These are phyloP conservation scores for Chrysaora quinquecirrha DNA, from an alignment of 30 jellyfish, hydroid and myxozoan species.

Conservation along the genomic window DNA sequence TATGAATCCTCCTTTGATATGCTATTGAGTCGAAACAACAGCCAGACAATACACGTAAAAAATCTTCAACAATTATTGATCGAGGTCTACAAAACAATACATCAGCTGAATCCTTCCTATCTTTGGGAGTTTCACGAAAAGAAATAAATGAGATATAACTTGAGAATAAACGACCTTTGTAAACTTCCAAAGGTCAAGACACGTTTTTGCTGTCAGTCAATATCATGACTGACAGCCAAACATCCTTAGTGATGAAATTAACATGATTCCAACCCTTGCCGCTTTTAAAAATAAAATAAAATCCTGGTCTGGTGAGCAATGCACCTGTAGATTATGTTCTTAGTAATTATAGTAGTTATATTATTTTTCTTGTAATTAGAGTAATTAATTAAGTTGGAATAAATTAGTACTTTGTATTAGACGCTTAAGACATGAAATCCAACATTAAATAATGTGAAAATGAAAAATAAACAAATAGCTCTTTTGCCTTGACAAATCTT, in stretches of 20 bases:
- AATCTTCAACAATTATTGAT: slow-evolving; percentile 38
- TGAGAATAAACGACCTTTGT: slow-evolving; percentile 20
- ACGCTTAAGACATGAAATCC: neutral
- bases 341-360: neutral
- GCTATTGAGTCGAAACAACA: slow-evolving; percentile 28
- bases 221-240: slow-evolving; percentile 18
- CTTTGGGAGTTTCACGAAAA: slow-evolving; percentile 51
- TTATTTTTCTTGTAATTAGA: neutral
- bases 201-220: slow-evolving; percentile 18
- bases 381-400: slow-evolving; percentile 1
- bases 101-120: slow-evolving; percentile 32
- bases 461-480: neutral
- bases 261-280: slow-evolving; percentile 26
- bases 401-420: slow-evolving; percentile 7
- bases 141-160: slow-evolving; percentile 22
- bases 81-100: slow-evolving; percentile 44
- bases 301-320: slow-evolving; percentile 42
- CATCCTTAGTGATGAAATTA: slow-evolving; percentile 20
- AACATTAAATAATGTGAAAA: slow-evolving; percentile 9
- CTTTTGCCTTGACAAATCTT: neutral
- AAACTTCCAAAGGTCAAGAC: slow-evolving; percentile 40
- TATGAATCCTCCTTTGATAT: slow-evolving; percentile 20
- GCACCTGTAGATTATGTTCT: slow-evolving; percentile 20
- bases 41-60: slow-evolving; percentile 4
- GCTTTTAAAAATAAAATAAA: slow-evolving; percentile 25